Evolutionary conservation across 23 tunicate genomes (phyloP), one percentile per base, ranked within the genome.

Genomic region (Trididemnum clinides): DNA sequence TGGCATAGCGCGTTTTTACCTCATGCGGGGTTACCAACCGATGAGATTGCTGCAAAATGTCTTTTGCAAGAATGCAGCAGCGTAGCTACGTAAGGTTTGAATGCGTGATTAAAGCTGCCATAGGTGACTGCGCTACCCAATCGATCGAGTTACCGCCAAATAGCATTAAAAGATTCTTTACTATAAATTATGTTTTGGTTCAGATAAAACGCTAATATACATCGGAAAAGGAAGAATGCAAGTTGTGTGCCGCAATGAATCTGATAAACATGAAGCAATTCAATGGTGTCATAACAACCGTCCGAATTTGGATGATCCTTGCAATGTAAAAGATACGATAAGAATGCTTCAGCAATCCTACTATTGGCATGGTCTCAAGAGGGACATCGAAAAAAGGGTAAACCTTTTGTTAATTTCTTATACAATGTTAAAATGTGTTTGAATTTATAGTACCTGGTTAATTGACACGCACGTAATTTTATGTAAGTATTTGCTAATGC

Each of bases 311-410:
- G 20, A 22, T 73, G 57, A 36, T 2, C 80, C 57, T 36, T 73
- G 80, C 29, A 73, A 38, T 73, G 30, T 39, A 2, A 37, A 38
- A 37, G 80, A 73, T 20, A 73, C 80, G 3, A 39, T 73, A 2
- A 73, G 38, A 37, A 73, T 73, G 80, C 27, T 73, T 12, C 80
- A 73, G 25, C 18, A 38, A 12, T 37, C 80, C 25, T 73, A 12
- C 25, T 73, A 73, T 37, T 73, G 80, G 80, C 80, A 73, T 37
- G 80, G 80, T 15, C n/a, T 73, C 20, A 73, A 37, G 2, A 37
- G 25, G 38, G 80, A 73, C 31, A 37, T 73, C 38, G 80, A 73
- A 73, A 73, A 73, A 73, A 73, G 57, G 80, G 80, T 73, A 38
- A 36, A 57, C 10, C 21, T 7, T 44, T 44, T n/a, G n/a, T n/a